phyloP scores from a whole-genome alignment of 2,113 vertebrate genomes.

The Arizona elegans region DNA sequence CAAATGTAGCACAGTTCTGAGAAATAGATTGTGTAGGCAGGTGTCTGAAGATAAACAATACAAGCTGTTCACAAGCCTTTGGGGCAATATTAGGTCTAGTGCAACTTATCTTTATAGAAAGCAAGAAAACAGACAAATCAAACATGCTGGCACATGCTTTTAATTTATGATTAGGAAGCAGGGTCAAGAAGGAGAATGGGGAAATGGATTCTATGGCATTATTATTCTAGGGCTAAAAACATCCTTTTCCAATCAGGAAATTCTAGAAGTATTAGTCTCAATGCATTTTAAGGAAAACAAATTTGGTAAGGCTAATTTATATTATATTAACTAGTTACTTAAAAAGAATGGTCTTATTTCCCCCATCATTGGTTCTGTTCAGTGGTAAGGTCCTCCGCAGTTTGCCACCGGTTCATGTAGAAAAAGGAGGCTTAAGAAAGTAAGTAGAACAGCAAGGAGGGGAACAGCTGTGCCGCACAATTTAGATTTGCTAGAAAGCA shows the following conservation, averaged over 20 bases:
- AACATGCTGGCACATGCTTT: not conserved
- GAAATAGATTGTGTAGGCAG: constrained; percentile 19
- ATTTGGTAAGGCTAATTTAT: not conserved
- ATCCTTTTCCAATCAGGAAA: not conserved
- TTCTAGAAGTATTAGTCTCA: not conserved
- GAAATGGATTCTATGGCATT: not conserved
- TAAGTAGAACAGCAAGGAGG: too few species aligned
- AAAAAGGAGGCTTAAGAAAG: too few species aligned
- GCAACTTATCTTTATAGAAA: constrained; percentile 33
- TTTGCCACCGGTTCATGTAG: too few species aligned
- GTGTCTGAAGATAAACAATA: constrained; percentile 42
- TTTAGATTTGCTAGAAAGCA: too few species aligned
- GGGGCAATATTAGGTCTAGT: constrained; percentile 22
- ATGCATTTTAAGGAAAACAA: not conserved
- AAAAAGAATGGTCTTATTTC: not conserved
- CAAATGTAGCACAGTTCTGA: constrained; percentile 23
- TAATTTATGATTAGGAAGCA: not conserved
- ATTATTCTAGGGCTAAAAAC: not conserved
- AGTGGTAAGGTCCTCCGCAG: not conserved
- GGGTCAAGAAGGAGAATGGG: not conserved
- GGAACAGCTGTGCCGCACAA: too few species aligned
- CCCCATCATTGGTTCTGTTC: not conserved
- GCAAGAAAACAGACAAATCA: constrained; percentile 3
- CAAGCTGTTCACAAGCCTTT: constrained; percentile 40
- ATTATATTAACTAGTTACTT: not conserved